phyloP scores from a whole-genome alignment of 1,140 invertebrate species.

The Platyura marginata region DNA sequence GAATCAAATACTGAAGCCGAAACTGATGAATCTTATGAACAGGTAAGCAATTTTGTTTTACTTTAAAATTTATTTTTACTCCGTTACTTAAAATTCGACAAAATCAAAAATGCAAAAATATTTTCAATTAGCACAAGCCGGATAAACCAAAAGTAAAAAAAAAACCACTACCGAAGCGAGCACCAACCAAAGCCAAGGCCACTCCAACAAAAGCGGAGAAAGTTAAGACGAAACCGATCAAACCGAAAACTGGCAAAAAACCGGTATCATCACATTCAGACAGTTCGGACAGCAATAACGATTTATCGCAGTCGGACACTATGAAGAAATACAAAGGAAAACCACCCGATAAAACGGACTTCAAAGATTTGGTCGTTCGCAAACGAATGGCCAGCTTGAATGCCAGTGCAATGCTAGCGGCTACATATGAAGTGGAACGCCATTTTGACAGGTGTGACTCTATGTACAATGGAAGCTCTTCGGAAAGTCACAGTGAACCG shows the following conservation, averaged over 20 bases:
- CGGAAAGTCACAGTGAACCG: conserved; percentile 25
- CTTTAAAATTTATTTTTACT: background rate
- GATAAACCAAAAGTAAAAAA: conserved; percentile 9
- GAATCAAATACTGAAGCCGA: conserved; percentile 27
- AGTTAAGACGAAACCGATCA: conserved; percentile 5
- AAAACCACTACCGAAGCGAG: conserved; percentile 2
- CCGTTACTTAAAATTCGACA: background rate
- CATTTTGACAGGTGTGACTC: conserved; percentile 23
- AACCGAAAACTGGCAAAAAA: conserved; percentile 5
- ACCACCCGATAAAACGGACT: conserved; percentile 30
- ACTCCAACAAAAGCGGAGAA: conserved; percentile 2
- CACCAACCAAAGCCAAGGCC: background rate
- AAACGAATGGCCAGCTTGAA: conserved; percentile 87
- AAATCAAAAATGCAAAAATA: conserved; percentile 11
- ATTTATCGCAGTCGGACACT: conserved; percentile 6
- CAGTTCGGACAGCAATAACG: conserved; percentile 2
- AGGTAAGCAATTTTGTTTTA: conserved; percentile 1
- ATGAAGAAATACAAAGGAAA: conserved; percentile 10
- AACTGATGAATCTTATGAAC: conserved; percentile 3
- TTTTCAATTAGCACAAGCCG: conserved; percentile 11
- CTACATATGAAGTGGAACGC: conserved; percentile 63
- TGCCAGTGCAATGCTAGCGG: conserved; percentile 78
- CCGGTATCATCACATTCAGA: conserved; percentile 1
- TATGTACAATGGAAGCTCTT: conserved; percentile 23
- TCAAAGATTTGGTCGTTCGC: conserved; percentile 71